phyloP scores from a whole-genome alignment of 1,140 invertebrate species.

The Idris sp. region DNA sequence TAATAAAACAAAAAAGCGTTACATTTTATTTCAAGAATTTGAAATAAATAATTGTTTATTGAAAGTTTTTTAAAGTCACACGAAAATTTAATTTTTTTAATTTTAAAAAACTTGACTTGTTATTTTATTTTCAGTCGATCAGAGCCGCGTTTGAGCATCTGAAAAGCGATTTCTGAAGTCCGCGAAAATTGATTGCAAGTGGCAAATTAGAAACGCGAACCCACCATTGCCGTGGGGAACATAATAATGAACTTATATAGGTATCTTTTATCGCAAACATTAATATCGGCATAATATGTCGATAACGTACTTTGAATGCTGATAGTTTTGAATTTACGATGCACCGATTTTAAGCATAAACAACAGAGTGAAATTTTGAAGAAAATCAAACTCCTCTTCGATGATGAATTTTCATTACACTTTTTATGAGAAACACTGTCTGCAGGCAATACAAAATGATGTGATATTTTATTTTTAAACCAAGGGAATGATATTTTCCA shows the following conservation, averaged over 20 bases:
- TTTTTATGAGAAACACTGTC: no score
- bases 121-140: no score
- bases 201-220: constrained; percentile 47
- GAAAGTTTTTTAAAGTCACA: no score
- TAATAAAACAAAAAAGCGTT: no score
- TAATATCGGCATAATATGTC: constrained; percentile 53
- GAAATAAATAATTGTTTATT: no score
- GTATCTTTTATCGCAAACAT: constrained; percentile 52
- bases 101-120: no score
- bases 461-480: no score
- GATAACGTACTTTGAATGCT: constrained; percentile 44
- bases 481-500: no score
- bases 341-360: constrained; percentile 17
- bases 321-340: constrained; percentile 41
- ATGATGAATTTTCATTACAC: no score
- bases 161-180: constrained; percentile 31
- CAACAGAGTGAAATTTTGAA: constrained; percentile 18
- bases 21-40: no score
- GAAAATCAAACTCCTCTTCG: neutral
- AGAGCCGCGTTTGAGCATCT: constrained; percentile 63
- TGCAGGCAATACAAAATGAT: no score
- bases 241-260: constrained; percentile 58
- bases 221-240: constrained; percentile 40
- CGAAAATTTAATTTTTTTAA: no score
- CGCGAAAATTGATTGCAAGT: constrained; percentile 48